These are phyloP conservation scores for Aphidius colemani DNA, from an alignment of 2,888 invertebrate species.

Conservation along the genomic window DNA sequence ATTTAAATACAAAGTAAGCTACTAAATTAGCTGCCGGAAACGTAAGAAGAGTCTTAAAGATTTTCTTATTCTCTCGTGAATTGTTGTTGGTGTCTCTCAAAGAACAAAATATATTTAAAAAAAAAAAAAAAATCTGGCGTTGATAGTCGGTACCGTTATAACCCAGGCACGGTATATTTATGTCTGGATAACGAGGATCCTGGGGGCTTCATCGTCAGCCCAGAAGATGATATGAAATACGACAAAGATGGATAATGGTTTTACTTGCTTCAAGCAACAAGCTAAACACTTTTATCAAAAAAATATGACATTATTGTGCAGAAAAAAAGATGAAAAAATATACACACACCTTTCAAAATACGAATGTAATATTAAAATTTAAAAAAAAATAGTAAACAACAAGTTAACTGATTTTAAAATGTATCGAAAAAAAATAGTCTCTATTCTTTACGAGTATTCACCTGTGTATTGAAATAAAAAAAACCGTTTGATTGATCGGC, in stretches of 20 bases:
- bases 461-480: slow-evolving; percentile 14
- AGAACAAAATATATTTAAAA: slow-evolving; percentile 10
- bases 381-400: slow-evolving; percentile 4
- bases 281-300: no score
- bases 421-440: background rate
- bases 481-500: slow-evolving; percentile 38
- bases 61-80: no score
- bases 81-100: background rate
- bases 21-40: no score
- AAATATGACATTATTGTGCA: background rate
- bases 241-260: slow-evolving; percentile 28
- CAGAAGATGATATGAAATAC: slow-evolving; percentile 7
- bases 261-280: background rate
- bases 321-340: no score
- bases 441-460: slow-evolving; percentile 25
- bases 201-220: slow-evolving; percentile 15
- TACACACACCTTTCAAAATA: no score
- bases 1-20: background rate
- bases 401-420: background rate
- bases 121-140: slow-evolving; percentile 19
- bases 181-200: slow-evolving; percentile 37
- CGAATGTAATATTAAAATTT: background rate
- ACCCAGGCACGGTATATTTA: slow-evolving; percentile 30
- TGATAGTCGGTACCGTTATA: slow-evolving; percentile 26
- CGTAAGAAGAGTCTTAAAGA: no score